Conservation (phyloP, 2,113 vertebrate genomes). For the Podilymbus podiceps region DNA sequence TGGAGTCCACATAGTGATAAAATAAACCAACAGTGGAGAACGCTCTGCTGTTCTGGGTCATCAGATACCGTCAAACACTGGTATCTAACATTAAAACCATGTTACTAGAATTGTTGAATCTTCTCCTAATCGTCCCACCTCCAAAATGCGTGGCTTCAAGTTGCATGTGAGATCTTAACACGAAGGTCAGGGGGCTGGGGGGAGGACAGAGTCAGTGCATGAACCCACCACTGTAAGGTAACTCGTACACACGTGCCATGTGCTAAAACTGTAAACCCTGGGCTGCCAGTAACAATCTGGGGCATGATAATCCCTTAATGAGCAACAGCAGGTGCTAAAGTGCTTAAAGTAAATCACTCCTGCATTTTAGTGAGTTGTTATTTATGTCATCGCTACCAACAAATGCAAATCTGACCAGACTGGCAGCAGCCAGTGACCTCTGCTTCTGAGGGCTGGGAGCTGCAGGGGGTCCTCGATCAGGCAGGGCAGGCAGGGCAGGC, state of each 20-base stretch:
- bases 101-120: neutral
- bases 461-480: neutral
- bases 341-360: constrained; percentile 70
- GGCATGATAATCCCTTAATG: constrained; percentile 67
- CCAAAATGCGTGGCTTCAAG: neutral
- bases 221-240: neutral
- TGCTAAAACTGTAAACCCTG: constrained; percentile 12
- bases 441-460: neutral
- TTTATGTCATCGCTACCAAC: constrained; percentile 43
- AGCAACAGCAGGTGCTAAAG: constrained; percentile 75
- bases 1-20: neutral
- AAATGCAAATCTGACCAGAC: constrained; percentile 9
- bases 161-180: neutral
- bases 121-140: neutral
- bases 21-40: neutral
- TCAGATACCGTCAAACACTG: neutral
- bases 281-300: constrained; percentile 56
- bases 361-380: constrained; percentile 58
- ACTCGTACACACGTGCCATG: neutral
- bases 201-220: neutral
- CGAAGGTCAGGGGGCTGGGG: neutral
- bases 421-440: neutral
- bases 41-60: neutral
- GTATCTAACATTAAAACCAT: neutral
- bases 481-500: neutral